A percentile compares a stretch with the other conserved stretches of the same genome.
Evolutionary conservation across 1,140 invertebrate genomes (phyloP).

Genomic region (Drosophila pectinifera): DNA sequence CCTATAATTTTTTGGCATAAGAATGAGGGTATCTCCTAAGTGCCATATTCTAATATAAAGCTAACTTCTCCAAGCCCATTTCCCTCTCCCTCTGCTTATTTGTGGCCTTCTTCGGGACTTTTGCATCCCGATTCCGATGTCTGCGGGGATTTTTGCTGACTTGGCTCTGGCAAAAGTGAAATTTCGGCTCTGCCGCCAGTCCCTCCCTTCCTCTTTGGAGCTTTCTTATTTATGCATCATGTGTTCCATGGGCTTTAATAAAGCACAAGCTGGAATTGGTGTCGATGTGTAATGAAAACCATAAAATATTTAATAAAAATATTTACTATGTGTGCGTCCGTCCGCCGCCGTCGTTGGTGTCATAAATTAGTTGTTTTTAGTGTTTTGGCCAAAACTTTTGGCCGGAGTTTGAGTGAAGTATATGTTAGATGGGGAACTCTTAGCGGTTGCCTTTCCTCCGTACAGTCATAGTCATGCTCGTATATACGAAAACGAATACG

Average conservation of each 20-base stretch:
- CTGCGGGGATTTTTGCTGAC: constrained; percentile 58
- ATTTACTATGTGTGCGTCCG: constrained; percentile 77
- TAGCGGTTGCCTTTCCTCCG: constrained; percentile 24
- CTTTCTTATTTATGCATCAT: constrained; percentile 67
- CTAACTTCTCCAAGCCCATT: not conserved
- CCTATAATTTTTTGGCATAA: no score
- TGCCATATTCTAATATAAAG: constrained; percentile 14
- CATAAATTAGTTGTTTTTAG: constrained; percentile 82
- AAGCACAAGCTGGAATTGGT: constrained; percentile 53
- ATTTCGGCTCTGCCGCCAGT: constrained; percentile 20
- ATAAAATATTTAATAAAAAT: constrained; percentile 84
- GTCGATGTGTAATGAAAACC: constrained; percentile 78
- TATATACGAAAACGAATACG: constrained; percentile 14
- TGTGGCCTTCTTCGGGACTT: constrained; percentile 35
- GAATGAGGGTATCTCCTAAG: not conserved
- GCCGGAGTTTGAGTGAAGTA: constrained; percentile 28
- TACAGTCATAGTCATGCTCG: constrained; percentile 22
- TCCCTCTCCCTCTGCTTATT: constrained; percentile 26
- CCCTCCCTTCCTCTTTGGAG: constrained; percentile 15
- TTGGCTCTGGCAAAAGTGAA: constrained; percentile 51
- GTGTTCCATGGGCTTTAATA: constrained; percentile 67
- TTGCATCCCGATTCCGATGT: constrained; percentile 53
- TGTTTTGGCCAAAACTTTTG: constrained; percentile 68
- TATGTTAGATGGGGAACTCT: constrained; percentile 23
- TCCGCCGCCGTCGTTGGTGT: constrained; percentile 46